A percentile compares a stretch with the other conserved stretches of the same genome.
phyloP scores from a whole-genome alignment of 53 echinoderm and acorn worm species.

The Luidia sarsii region DNA sequence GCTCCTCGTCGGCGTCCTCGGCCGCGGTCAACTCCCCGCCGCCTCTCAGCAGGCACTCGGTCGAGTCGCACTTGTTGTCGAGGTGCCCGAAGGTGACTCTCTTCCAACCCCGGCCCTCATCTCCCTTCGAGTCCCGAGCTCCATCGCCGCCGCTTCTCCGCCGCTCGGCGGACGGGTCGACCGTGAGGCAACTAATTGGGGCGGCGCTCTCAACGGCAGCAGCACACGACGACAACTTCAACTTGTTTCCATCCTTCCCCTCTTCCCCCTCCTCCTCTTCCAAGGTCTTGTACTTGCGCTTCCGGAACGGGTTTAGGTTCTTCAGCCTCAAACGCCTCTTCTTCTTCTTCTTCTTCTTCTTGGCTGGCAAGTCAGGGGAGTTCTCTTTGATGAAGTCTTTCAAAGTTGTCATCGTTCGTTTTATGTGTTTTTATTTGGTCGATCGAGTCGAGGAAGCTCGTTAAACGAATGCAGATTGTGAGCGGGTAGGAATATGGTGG shows the following conservation, averaged over 20 bases:
- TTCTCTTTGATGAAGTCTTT: constrained; percentile 55
- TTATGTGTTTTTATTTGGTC: too few species aligned
- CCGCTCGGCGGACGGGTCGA: neutral
- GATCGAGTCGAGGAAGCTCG: too few species aligned
- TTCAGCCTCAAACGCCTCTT: constrained; percentile 33
- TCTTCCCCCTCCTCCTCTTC: constrained; percentile 2
- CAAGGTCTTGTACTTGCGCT: constrained; percentile 28
- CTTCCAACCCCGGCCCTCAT: neutral
- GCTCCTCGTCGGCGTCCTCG: neutral
- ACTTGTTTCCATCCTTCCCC: too few species aligned
- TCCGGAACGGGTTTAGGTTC: constrained; percentile 46
- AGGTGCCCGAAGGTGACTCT: neutral
- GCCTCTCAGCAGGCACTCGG: too few species aligned
- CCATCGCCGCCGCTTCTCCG: constrained; percentile 12
- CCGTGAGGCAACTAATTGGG: neutral
- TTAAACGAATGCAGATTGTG: too few species aligned
- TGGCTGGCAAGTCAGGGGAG: neutral
- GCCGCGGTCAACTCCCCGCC: neutral
- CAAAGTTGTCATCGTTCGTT: constrained; percentile 30
- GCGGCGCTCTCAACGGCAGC: neutral
- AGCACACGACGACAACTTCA: neutral
- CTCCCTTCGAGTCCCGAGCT: constrained; percentile 1
- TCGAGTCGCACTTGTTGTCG: neutral
- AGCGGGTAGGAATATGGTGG: too few species aligned
- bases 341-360: constrained; percentile 39